Conservation (phyloP, 1,140 invertebrate genomes). For the Phymorhynchus buccinoides region DNA sequence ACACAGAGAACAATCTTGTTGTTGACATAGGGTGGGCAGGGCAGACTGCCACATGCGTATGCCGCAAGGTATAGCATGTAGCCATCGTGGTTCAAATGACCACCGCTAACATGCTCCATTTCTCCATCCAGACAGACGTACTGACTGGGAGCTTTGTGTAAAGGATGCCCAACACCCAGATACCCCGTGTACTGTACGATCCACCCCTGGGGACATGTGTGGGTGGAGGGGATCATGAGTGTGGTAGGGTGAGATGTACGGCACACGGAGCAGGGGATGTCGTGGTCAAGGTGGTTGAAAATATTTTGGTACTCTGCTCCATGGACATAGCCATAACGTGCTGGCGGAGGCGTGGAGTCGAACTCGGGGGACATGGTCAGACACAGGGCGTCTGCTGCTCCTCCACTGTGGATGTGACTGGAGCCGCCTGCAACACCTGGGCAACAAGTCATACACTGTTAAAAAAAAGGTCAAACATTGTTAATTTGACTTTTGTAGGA, state of each 20-base stretch:
- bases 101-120: slow-evolving; percentile 33
- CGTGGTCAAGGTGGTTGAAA: not conserved
- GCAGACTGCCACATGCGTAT: slow-evolving; percentile 47
- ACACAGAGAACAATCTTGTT: slow-evolving; percentile 50
- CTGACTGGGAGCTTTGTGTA: slow-evolving; percentile 30
- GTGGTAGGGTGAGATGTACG: slow-evolving; percentile 21
- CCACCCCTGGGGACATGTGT: slow-evolving; percentile 16
- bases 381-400: slow-evolving; percentile 3
- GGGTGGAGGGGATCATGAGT: slow-evolving; percentile 17
- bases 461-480: too few species aligned
- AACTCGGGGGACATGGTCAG: not conserved
- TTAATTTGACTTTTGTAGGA: too few species aligned
- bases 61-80: slow-evolving; percentile 50
- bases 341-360: not conserved
- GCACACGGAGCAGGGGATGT: slow-evolving; percentile 33
- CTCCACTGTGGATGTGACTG: not conserved
- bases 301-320: slow-evolving; percentile 4
- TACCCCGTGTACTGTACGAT: slow-evolving; percentile 43
- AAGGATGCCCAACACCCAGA: slow-evolving; percentile 38
- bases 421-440: not conserved
- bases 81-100: slow-evolving; percentile 36
- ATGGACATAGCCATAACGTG: not conserved
- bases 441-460: too few species aligned
- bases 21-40: slow-evolving; percentile 50
- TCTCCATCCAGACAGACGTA: slow-evolving; percentile 52